Base-by-base conservation (phyloP, 2,888 invertebrate species). In the Rutpela maculata region DNA sequence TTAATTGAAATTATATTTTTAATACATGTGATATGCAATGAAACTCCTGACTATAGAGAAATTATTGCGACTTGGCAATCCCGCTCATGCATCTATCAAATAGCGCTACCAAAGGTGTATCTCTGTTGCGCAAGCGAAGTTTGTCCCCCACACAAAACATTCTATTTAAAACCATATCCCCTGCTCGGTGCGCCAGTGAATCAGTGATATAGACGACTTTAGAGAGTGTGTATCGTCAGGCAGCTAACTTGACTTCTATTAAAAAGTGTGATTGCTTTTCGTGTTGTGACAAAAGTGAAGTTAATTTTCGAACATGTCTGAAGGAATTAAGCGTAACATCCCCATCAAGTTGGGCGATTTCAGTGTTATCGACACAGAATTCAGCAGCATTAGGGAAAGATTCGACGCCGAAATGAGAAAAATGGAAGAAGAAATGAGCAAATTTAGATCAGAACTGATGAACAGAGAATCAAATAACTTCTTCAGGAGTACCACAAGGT, bases 401-500 rank as follows among this genome's bases (percentile, higher is more conserved):
- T 98, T 98, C 91, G 98, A 98, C 91, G 95, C 95, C 82, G 98
- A 99, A 93, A 98, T 99, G 98, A 93, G 95, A 88, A 97, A 98
- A 92, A 98, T 99, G 97, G 98, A 99, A 92, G 98, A 98, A 88
- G 98, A 98, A 92, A 98, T 98, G 98, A 95, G 95, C 90, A 95
- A 95, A 92, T 98, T 98, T 92, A 93, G 98, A 86, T 95, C 96
- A 84, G 97, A 97, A 90, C 92, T 98, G 82, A 96, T 97, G 95
- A 97, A 96, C 91, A 94, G 96, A 88, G 98, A 98, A 90, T 95
- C 96, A 88, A 95, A 95, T 90, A 96, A 96, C 89, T 96, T 97
- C 92, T 97, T 97, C 91, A 96, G 96, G 91, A 95, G 94, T 90
- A 95, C 96, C 86, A 94, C 95, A 88, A 96, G 96, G 96, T 97